Evolutionary conservation across 2,113 vertebrate species (phyloP).

Genomic region (Origma solitaria): DNA sequence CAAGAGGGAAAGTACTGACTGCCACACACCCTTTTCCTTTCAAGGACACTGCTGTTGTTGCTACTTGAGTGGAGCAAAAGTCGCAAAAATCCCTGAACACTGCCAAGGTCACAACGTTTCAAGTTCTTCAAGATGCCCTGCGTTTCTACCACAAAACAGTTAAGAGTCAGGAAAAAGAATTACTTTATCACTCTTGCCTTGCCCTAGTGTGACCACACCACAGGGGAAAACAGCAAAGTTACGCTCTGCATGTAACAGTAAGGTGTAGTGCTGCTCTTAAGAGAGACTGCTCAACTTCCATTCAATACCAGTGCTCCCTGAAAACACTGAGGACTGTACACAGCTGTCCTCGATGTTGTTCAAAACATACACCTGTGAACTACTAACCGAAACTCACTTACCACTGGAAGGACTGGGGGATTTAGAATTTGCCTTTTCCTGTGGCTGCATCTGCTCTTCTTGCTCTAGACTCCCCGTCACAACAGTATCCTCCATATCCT

Average conservation of each 20-base stretch:
- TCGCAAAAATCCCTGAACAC: neutral
- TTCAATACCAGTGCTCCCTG: neutral
- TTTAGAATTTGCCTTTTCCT: slow-evolving; percentile 24
- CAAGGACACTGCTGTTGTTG: neutral
- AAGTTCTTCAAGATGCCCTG: neutral
- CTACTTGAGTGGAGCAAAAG: neutral
- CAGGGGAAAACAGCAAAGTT: neutral
- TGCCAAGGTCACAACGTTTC: neutral
- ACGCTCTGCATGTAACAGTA: fast-evolving
- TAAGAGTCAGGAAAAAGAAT: neutral
- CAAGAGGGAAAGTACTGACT: neutral
- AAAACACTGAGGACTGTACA: neutral
- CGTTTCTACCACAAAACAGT: neutral
- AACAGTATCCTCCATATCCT: neutral
- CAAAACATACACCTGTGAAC: neutral
- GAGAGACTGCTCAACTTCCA: neutral
- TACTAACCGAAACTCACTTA: slow-evolving; percentile 61
- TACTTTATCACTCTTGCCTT: neutral
- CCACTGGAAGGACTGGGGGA: slow-evolving; percentile 82
- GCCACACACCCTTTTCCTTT: neutral
- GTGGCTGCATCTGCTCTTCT: neutral
- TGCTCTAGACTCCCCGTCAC: neutral
- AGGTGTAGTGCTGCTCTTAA: neutral
- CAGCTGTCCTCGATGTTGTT: neutral
- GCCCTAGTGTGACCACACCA: neutral